phyloP scores from a whole-genome alignment of 2,797 vertebrate species.

The Myoxocephalus aenaeus region DNA sequence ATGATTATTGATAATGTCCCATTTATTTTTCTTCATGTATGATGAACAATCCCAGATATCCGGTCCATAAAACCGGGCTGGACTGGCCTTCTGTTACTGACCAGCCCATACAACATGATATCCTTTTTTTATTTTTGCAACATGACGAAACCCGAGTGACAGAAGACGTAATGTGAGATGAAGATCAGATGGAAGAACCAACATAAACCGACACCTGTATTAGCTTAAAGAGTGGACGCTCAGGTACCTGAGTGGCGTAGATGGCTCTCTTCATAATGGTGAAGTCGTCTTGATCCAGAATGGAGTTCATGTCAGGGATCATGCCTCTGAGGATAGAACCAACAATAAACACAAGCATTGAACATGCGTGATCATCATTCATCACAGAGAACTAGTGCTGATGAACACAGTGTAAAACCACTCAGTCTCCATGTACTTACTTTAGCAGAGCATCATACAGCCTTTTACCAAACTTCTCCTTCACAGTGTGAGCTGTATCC shows the following conservation, averaged over 20 bases:
- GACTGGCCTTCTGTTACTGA: no score
- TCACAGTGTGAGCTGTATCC: constrained; percentile 94
- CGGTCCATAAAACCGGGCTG: no score
- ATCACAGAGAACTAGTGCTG: neutral
- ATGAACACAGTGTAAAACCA: neutral
- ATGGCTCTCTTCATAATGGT: constrained; percentile 98
- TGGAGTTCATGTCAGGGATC: constrained; percentile 93
- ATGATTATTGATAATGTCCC: no score
- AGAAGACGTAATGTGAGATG: neutral
- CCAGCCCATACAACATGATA: no score
- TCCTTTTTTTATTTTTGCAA: no score
- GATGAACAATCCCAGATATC: no score
- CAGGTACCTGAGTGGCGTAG: constrained; percentile 93
- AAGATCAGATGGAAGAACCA: neutral
- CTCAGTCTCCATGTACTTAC: constrained; percentile 76
- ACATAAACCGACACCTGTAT: no score
- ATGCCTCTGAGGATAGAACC: constrained; percentile 85
- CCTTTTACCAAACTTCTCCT: constrained; percentile 96
- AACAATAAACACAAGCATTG: neutral
- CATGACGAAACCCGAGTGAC: no score
- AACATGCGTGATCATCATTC: neutral
- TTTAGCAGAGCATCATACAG: constrained; percentile 92
- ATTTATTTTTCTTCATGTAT: no score
- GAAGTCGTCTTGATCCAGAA: constrained; percentile 94
- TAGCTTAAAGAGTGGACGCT: neutral